A percentile compares a stretch with the other conserved stretches of the same genome.
phyloP scores from a whole-genome alignment of 2,888 invertebrate species.

The Agonopterix alstromeriana region DNA sequence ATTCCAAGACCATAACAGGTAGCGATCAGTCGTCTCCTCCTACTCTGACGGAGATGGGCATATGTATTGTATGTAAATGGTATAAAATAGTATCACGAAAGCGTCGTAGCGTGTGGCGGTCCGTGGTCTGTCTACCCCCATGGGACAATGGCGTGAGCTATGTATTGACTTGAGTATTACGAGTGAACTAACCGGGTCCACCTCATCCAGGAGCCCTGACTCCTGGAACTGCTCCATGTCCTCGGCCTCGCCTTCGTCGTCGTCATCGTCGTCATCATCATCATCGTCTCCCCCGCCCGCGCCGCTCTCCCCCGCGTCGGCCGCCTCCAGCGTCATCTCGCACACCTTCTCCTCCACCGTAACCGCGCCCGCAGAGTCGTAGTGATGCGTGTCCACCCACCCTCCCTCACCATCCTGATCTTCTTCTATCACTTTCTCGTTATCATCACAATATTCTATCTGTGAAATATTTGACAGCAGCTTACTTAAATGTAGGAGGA shows the following conservation, averaged over 20 bases:
- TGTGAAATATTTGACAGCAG: slow-evolving; percentile 33
- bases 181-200: slow-evolving; percentile 82
- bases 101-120: background rate
- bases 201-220: slow-evolving; percentile 94
- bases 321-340: slow-evolving; percentile 91
- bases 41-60: too few species aligned
- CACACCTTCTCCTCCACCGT: slow-evolving; percentile 84
- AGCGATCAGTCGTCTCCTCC: too few species aligned
- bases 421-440: slow-evolving; percentile 94
- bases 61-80: too few species aligned
- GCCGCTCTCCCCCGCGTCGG: slow-evolving; percentile 64
- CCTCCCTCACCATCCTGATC: slow-evolving; percentile 92
- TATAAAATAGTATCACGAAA: too few species aligned
- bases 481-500: too few species aligned
- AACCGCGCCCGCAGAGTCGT: slow-evolving; percentile 69
- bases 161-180: too few species aligned
- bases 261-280: slow-evolving; percentile 85
- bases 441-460: slow-evolving; percentile 94
- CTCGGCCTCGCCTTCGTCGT: slow-evolving; percentile 94
- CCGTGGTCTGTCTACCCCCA: background rate
- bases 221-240: slow-evolving; percentile 99
- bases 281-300: slow-evolving; percentile 62
- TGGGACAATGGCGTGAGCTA: background rate
- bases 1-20: too few species aligned
- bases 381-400: slow-evolving; percentile 99